Evolutionary conservation across 2,888 invertebrate genomes (phyloP).

Genomic region (Capitulum mitella): DNA sequence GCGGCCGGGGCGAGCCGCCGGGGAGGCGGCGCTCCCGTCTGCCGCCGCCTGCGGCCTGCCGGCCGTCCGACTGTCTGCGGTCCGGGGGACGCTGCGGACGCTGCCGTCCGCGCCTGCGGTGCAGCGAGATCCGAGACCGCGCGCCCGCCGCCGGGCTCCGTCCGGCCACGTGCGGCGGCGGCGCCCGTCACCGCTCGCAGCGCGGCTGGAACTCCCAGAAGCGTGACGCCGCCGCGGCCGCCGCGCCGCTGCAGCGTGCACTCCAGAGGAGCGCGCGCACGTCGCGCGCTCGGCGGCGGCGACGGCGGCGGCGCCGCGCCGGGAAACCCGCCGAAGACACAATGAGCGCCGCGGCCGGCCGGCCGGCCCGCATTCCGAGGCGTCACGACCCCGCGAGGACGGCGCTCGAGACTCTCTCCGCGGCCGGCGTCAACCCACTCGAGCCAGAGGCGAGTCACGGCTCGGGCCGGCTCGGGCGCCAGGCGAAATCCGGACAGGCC

Average conservation of each 20-base stretch:
- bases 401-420: no score
- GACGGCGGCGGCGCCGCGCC: neutral
- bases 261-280: neutral
- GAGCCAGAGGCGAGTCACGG: neutral
- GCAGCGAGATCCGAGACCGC: no score
- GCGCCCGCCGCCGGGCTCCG: neutral
- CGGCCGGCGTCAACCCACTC: no score
- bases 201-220: neutral
- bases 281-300: neutral
- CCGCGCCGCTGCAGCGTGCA: neutral
- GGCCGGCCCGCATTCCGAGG: neutral
- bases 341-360: neutral
- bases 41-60: no score
- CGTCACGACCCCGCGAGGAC: no score
- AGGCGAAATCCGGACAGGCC: no score
- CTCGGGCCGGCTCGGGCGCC: neutral
- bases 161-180: no score
- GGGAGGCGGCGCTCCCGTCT: no score
- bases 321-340: neutral
- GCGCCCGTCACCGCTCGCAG: neutral
- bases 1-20: no score
- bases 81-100: no score
- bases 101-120: no score
- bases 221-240: neutral
- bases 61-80: no score